Evolutionary conservation across 2,113 vertebrate species (phyloP).

Genomic region (Ailuropoda melanoleuca): DNA sequence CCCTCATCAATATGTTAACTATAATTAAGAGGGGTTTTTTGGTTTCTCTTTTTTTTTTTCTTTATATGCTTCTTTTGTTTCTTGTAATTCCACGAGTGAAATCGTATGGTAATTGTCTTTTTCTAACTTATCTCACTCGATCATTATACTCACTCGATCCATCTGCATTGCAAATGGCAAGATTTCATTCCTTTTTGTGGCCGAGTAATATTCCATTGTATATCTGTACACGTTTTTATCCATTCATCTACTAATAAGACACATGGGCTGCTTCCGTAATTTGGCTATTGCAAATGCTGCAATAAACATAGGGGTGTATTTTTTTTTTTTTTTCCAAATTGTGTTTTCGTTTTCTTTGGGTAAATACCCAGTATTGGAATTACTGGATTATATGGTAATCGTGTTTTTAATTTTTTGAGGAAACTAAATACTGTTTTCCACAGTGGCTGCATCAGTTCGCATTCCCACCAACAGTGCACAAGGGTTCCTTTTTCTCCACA

Average conservation of each 20-base stretch:
- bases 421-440: not conserved
- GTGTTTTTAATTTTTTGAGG: not conserved
- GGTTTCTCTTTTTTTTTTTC: not conserved
- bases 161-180: not conserved
- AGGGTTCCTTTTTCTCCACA: not conserved
- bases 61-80: not conserved
- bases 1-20: not conserved
- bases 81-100: not conserved
- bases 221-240: not conserved
- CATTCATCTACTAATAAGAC: not conserved
- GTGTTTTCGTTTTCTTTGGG: not conserved
- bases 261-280: not conserved
- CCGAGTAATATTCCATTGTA: not conserved
- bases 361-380: not conserved
- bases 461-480: not conserved
- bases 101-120: not conserved
- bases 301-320: not conserved
- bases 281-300: not conserved
- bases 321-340: not conserved
- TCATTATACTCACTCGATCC: not conserved
- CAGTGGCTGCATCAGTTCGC: not conserved
- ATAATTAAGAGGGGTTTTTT: not conserved
- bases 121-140: not conserved
- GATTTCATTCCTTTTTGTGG: not conserved
- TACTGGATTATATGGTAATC: not conserved